Base-by-base conservation (phyloP, 1,140 invertebrate genomes). In the Zaprionus gabonicus region DNA sequence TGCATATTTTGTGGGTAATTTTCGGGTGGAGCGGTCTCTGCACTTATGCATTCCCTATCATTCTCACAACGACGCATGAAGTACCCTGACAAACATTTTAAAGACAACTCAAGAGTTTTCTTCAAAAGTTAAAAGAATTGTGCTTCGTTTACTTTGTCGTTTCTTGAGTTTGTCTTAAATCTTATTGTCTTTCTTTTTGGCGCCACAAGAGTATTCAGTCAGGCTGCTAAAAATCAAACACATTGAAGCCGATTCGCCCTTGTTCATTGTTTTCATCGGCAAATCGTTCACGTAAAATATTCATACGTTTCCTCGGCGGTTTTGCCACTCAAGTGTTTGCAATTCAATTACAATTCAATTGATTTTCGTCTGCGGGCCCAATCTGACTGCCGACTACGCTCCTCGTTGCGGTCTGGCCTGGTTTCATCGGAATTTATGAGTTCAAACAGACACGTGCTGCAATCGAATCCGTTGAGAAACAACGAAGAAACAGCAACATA, bases 201-300 rank as follows among this genome's bases (percentile, higher is more conserved):
- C 4, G 20, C 2, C 20, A 27, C 53, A 36, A 75, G 67, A 53
- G 72, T 71, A 71, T 75, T 71, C 53, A 23, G n/a, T 17, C 31
- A 56, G 44, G 25, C 38, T 63, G 7, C 10, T 9, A 44, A 38
- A 57, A 49, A 57, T 44, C 15, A 27, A 56, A 57, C 23, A 70
- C 23, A 58, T 25, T 27, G 60, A 25, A 38, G 66, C 20, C n/a
- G 53, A 34, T 36, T 69, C 27, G 23, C 44, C 27, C 57, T 65
- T 70, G 46, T 66, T 76, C 63, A 58, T 79, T 79, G 71, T 73
- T 63, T 65, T 46, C 73, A 62, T 36, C 77, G 72, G 58, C 77
- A 88, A 90, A 88, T 88, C 81, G 84, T 78, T 88, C 84, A 88
- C 81, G 85, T 88, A 88, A 88, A 88, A 88, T 88, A 88, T 88